Evolutionary conservation across 2,888 invertebrate genomes (phyloP).

Genomic region (Acleris sparsana): DNA sequence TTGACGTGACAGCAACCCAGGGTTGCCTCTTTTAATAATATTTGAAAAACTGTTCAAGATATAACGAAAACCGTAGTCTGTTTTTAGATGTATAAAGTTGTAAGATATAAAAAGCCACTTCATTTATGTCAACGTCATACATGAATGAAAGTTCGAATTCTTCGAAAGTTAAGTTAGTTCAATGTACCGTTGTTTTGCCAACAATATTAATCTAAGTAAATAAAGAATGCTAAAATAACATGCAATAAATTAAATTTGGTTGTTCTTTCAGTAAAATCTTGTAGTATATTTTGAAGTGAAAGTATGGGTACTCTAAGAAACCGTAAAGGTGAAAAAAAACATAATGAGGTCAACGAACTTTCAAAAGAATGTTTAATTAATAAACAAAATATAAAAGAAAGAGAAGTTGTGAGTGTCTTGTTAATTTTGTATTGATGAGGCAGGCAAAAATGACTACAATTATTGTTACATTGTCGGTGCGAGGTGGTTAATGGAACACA

Average conservation of each 20-base stretch:
- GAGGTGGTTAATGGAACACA: too few species aligned
- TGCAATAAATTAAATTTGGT: background rate
- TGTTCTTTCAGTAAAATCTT: background rate
- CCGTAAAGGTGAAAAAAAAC: conserved; percentile 53
- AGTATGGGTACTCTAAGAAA: conserved; percentile 47
- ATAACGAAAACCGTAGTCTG: too few species aligned
- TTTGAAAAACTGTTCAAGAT: background rate
- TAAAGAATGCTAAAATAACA: conserved; percentile 3
- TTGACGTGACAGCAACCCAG: too few species aligned
- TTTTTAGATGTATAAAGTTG: background rate
- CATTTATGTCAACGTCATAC: conserved; percentile 1
- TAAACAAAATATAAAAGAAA: conserved; percentile 47
- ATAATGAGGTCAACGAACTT: conserved; percentile 67
- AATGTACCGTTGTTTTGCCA: conserved; percentile 37
- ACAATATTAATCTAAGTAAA: conserved; percentile 11
- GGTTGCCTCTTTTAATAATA: too few species aligned
- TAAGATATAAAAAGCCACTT: conserved; percentile 11
- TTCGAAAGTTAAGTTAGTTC: conserved; percentile 17
- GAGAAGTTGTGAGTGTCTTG: conserved; percentile 54
- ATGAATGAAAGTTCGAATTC: background rate
- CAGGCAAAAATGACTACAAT: too few species aligned
- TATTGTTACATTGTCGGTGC: too few species aligned
- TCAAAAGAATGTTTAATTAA: conserved; percentile 50
- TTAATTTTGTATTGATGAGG: too few species aligned
- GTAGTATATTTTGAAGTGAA: background rate